Evolutionary conservation across 2,888 invertebrate genomes (phyloP), one percentile per base, ranked within the genome.

Genomic region (Caenorhabditis sulstoni): DNA sequence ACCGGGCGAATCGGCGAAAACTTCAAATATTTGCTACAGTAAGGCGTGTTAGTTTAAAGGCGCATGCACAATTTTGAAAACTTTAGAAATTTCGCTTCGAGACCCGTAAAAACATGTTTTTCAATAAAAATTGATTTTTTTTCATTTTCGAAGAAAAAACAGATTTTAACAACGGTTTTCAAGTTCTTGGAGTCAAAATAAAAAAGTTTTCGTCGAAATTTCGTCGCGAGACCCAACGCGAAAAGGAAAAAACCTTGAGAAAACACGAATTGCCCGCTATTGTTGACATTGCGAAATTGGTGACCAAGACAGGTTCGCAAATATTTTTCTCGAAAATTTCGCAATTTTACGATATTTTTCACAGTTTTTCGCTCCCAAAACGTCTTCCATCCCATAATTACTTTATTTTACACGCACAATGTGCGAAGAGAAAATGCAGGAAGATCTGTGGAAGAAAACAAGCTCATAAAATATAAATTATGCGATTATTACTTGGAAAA

Each of bases 261-360:
- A 55, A 55, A 39, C 9, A 16, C 16, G 39, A 37, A n/a, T 12
- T 22, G 16, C 20, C n/a, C 41, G 9, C 3, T 18, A 16, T 57
- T 66, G 41, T 58, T 57, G 22, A 58, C 35, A 58, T 67, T 67
- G 57, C 57, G 57, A 67, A 58, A 58, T 55, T 0, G 44, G 47
- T 9, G 29, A 39, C 1, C 1, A 47, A 39, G 41, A 50, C 23
- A 50, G 18, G 52, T 52, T 64, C 67, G 50, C 52, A 68, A 68
- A 68, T 61, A 70, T 52, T 62, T 57, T 71, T 68, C 61, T 71
- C 61, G 52, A 70, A 70, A 70, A 62, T 70, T 61, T 71, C 70
- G 61, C 45, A 55, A 71, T 35, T 47, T 44, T 9, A 64, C 62
- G 62, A 50, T 50, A 23, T 44, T 16, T 44, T 57, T 16, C 53